Percentiles rank a stretch among this genome's conserved stretches.
phyloP scores from a whole-genome alignment of 2,797 vertebrate genomes.

The Rhinoraja longicauda region DNA sequence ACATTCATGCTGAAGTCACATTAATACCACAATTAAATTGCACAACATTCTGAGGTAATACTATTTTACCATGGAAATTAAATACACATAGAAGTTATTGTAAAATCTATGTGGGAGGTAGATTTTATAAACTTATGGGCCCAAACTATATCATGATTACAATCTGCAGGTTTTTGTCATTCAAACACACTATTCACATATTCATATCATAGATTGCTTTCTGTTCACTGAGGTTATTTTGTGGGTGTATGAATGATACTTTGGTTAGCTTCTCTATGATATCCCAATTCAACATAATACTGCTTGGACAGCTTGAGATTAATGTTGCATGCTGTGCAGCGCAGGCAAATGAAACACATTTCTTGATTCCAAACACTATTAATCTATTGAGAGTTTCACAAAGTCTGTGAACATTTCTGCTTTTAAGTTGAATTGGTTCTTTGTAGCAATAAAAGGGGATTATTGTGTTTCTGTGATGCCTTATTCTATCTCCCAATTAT shows the following conservation, averaged over 20 bases:
- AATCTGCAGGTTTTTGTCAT: neutral
- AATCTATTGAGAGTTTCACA: neutral
- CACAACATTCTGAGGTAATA: neutral
- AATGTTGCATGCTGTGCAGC: neutral
- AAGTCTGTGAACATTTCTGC: neutral
- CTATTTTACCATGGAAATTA: neutral
- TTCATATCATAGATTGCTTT: neutral
- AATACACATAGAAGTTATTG: neutral
- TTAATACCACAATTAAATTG: neutral
- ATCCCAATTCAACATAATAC: neutral
- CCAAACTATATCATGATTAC: neutral
- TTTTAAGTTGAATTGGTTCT: neutral
- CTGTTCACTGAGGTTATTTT: neutral
- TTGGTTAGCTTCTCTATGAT: neutral
- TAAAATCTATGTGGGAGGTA: neutral
- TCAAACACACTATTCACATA: slow-evolving; percentile 9
- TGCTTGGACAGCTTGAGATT: neutral
- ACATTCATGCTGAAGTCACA: neutral
- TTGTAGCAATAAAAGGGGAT: neutral
- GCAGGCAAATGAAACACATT: neutral
- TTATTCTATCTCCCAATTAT: neutral
- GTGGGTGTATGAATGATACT: neutral
- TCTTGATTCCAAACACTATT: slow-evolving; percentile 22
- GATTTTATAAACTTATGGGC: neutral
- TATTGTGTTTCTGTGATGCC: neutral